A percentile compares a stretch with the other conserved stretches of the same genome.
Evolutionary conservation across 2,888 invertebrate genomes (phyloP).

Genomic region (Rhagophthalmus giganteus): DNA sequence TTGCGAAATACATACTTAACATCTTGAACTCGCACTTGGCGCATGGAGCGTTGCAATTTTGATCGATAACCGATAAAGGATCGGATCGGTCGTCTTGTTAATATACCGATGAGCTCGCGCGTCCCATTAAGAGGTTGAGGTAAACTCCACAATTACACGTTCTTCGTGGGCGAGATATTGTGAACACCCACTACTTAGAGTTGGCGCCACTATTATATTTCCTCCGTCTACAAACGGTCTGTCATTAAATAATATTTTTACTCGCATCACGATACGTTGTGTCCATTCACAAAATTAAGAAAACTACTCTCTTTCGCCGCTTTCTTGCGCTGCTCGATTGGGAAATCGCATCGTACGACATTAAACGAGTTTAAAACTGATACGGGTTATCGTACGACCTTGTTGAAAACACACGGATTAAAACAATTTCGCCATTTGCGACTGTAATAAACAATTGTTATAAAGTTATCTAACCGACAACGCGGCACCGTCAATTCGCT

Average conservation of each 20-base stretch:
- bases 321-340: not conserved
- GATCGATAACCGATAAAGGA: slow-evolving; percentile 1
- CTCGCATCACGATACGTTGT: slow-evolving; percentile 14
- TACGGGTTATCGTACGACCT: slow-evolving; percentile 23
- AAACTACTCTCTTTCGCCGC: slow-evolving; percentile 2
- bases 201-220: slow-evolving; percentile 39
- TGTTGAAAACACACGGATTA: slow-evolving; percentile 9
- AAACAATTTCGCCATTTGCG: slow-evolving; percentile 5
- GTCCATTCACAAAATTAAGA: slow-evolving; percentile 15
- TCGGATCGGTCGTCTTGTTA: not conserved
- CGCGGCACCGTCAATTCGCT: slow-evolving; percentile 2
- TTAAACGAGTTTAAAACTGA: not conserved
- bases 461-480: slow-evolving; percentile 14
- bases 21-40: slow-evolving; percentile 30
- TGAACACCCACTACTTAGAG: slow-evolving; percentile 37
- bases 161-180: slow-evolving; percentile 35
- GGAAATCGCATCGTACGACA: not conserved
- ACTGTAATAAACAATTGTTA: too few relatives aligned
- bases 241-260: slow-evolving; percentile 35
- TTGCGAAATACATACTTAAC: slow-evolving; percentile 36
- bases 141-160: slow-evolving; percentile 24
- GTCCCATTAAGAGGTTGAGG: slow-evolving; percentile 10
- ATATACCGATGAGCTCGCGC: too few relatives aligned
- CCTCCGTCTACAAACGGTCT: slow-evolving; percentile 38
- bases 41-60: slow-evolving; percentile 29